These are phyloP conservation scores for Brachynemurus nebulosus DNA, from an alignment of 2,888 invertebrate species.

Conservation along the genomic window DNA sequence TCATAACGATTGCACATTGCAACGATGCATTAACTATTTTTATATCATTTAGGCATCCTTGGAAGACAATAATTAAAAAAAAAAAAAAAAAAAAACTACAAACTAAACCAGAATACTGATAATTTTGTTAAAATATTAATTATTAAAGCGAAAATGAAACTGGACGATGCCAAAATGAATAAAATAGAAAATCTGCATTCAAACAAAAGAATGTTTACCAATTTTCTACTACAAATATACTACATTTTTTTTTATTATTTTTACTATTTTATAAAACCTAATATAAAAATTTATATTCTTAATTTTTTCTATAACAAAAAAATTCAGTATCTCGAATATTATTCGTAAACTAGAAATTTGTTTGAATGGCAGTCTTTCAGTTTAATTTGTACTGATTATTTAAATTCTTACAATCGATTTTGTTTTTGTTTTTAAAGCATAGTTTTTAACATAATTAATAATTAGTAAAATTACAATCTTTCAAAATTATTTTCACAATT, in stretches of 20 bases:
- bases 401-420: slow-evolving; percentile 3
- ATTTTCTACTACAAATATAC: background rate
- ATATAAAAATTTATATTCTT: too few relatives aligned
- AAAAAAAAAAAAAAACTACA: background rate
- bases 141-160: background rate
- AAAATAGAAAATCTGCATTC: too few relatives aligned
- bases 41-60: slow-evolving; percentile 9
- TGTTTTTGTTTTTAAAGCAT: background rate
- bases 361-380: background rate
- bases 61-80: slow-evolving; percentile 9
- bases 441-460: slow-evolving; percentile 1
- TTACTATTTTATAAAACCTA: too few relatives aligned
- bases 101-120: background rate
- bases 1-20: slow-evolving; percentile 7
- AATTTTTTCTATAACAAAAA: too few relatives aligned
- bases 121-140: background rate
- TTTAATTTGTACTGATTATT: background rate
- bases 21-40: slow-evolving; percentile 4
- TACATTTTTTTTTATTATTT: too few relatives aligned
- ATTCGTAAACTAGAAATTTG: background rate
- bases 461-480: background rate
- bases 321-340: too few relatives aligned
- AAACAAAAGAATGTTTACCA: too few relatives aligned
- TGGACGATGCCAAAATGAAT: background rate
- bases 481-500: slow-evolving; percentile 7